These are phyloP conservation scores for Parus major DNA, from an alignment of 2,113 vertebrate genomes.

Conservation along the genomic window DNA sequence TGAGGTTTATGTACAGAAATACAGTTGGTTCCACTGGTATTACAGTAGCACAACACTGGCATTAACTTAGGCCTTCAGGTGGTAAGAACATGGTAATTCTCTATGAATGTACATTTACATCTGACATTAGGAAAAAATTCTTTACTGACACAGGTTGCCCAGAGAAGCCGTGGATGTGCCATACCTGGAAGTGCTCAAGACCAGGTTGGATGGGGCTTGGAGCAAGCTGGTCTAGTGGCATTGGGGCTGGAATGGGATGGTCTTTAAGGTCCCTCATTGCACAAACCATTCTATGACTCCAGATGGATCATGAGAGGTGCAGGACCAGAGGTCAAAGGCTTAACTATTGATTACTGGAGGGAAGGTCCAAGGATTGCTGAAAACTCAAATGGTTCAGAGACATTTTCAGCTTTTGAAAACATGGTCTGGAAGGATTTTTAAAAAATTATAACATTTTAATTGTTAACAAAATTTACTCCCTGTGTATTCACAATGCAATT, in stretches of 20 bases:
- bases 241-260: neutral
- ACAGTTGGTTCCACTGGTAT: neutral
- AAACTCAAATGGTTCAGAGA: neutral
- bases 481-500: neutral
- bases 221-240: neutral
- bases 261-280: neutral
- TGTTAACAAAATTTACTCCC: neutral
- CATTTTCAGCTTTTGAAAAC: neutral
- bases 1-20: neutral
- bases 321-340: neutral
- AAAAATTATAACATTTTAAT: neutral
- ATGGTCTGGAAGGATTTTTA: neutral
- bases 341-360: neutral
- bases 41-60: neutral
- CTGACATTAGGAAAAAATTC: neutral
- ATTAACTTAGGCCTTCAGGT: neutral
- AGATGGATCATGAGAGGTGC: neutral
- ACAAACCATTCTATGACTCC: neutral
- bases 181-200: neutral
- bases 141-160: neutral
- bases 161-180: neutral
- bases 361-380: neutral
- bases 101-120: neutral
- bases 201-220: neutral
- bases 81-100: neutral